These are phyloP conservation scores for Dichetophora obliterata DNA, from an alignment of 2,888 invertebrate species.

Conservation along the genomic window DNA sequence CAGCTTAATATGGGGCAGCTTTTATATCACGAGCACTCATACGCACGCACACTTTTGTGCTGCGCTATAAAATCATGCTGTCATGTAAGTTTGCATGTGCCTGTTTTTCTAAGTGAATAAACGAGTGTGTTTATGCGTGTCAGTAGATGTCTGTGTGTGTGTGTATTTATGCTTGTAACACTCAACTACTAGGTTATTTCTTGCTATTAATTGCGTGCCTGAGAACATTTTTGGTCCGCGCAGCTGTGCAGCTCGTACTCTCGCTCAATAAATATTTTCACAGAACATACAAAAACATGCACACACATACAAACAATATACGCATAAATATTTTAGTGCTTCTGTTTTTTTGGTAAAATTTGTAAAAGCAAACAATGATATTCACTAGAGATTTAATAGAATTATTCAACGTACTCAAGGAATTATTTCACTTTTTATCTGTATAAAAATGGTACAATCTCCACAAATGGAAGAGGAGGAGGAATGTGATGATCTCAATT, in stretches of 20 bases:
- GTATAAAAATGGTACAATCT: too few relatives aligned
- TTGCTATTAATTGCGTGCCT: conserved; percentile 40
- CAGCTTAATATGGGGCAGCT: background rate
- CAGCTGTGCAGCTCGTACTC: conserved; percentile 6
- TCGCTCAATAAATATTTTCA: conserved; percentile 16
- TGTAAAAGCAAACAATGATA: too few relatives aligned
- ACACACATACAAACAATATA: background rate
- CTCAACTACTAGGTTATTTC: conserved; percentile 28
- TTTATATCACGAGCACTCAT: background rate
- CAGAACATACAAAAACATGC: background rate
- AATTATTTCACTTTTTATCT: background rate
- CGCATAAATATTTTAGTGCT: too few relatives aligned
- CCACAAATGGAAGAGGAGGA: background rate
- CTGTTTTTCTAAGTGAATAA: background rate
- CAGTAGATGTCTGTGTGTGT: background rate
- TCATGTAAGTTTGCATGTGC: background rate
- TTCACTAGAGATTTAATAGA: too few relatives aligned
- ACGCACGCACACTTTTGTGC: background rate
- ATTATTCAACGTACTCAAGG: background rate
- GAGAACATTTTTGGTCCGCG: conserved; percentile 12
- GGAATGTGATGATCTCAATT: too few relatives aligned
- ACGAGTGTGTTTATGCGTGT: too few relatives aligned
- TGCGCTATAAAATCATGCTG: background rate
- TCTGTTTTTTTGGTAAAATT: too few relatives aligned
- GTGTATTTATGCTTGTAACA: background rate